phyloP scores from a whole-genome alignment of 2,888 invertebrate genomes.

The Dynastes tityus region DNA sequence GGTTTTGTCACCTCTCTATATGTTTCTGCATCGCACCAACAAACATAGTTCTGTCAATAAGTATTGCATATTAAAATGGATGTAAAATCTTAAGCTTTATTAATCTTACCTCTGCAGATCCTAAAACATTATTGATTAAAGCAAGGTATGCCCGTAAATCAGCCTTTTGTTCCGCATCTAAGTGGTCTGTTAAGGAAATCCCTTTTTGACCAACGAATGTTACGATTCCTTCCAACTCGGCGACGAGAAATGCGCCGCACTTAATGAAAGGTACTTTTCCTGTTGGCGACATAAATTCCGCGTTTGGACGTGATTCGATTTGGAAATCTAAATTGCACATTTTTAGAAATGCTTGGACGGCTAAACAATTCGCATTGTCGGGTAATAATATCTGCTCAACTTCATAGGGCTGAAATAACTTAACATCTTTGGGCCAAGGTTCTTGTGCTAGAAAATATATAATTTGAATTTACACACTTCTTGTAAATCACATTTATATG shows the following conservation, averaged over 20 bases:
- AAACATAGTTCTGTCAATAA: constrained; percentile 76
- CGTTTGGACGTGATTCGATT: constrained; percentile 89
- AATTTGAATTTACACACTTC: background rate
- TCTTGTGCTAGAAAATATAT: constrained; percentile 80
- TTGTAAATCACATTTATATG: background rate
- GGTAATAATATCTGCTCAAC: constrained; percentile 95
- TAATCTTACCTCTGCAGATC: constrained; percentile 86
- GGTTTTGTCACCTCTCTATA: constrained; percentile 86
- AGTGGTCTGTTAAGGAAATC: constrained; percentile 79
- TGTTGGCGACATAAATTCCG: constrained; percentile 97
- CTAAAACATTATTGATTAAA: constrained; percentile 89
- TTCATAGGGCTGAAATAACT: constrained; percentile 91
- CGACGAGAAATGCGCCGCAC: constrained; percentile 89
- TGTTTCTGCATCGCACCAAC: constrained; percentile 88
- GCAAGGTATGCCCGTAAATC: constrained; percentile 97
- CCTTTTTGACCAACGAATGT: constrained; percentile 91
- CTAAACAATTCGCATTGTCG: constrained; percentile 94
- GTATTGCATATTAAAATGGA: background rate
- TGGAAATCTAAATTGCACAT: constrained; percentile 91
- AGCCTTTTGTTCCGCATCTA: constrained; percentile 84
- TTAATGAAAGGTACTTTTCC: constrained; percentile 94
- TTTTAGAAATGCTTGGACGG: constrained; percentile 93
- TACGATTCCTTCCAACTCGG: constrained; percentile 94
- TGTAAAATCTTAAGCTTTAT: background rate
- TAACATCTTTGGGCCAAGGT: constrained; percentile 92